Base-by-base conservation (phyloP, 1,140 invertebrate species). In the Cotesia vestalis region DNA sequence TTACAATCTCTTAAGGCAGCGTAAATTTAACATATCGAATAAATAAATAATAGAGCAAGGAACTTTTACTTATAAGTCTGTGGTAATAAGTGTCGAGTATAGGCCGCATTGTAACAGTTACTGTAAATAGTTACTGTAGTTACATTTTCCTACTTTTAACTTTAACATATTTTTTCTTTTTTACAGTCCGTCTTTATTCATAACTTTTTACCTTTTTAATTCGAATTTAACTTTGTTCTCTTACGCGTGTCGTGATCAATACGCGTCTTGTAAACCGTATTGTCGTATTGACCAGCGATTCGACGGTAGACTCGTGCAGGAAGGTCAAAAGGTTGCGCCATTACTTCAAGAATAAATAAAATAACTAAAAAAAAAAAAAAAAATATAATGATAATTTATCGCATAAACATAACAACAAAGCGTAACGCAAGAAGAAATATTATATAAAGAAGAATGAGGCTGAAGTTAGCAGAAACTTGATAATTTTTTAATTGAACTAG, bases 301-400 rank as follows among this genome's bases (percentile, higher is more conserved):
- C 72, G n/a, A 75, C 66, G 51, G 59, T 36, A 57, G 60, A 69
- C 14, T 63, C 51, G 66, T 68, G 64, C 66, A 63, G 70, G 70
- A 75, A 75, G 73, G 73, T 75, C 73, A 75, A 75, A 75, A 75
- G 73, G 73, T 75, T 75, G 73, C 73, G 73, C 64, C 69, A 53
- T 59, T 70, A 62, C 46, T 59, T 52, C 40, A 20, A 4, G 17
- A 46, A 57, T 61, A 40, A 3, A 38, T 53, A 61, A 63, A 63
- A 69, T 27, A 14, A 55, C 14, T 12, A 1, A 55, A 20, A 40
- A 4, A 40, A 55, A 36, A 53, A 59, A 64, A 40, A 34, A 5
- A 63, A 0, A n/a, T 55, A 20, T 57, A 61, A 60, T 38, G 0
- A 38, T 8, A 61, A n/a, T 6, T 61, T 46, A 40, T 40, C 8